phyloP scores from a whole-genome alignment of 2,888 invertebrate species.

The Cryptus viduatorius region DNA sequence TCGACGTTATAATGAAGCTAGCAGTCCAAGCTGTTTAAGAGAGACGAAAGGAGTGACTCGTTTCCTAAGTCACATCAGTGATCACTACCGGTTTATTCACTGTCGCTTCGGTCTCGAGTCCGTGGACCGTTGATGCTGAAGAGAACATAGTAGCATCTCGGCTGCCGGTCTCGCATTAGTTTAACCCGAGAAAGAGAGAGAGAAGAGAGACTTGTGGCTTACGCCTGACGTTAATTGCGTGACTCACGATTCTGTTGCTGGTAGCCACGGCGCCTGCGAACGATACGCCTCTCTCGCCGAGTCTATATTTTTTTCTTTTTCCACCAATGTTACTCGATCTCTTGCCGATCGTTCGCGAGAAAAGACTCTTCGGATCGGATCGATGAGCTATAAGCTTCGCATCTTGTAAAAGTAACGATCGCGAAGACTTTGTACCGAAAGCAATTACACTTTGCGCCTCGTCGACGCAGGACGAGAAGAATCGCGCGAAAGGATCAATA shows the following conservation, averaged over 20 bases:
- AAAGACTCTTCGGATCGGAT: neutral
- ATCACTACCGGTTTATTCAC: conserved; percentile 3
- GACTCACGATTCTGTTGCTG: conserved; percentile 60
- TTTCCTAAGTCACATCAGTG: conserved; percentile 11
- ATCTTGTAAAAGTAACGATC: conserved; percentile 17
- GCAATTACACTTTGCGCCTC: conserved; percentile 25
- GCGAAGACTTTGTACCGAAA: conserved; percentile 22
- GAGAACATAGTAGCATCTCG: conserved; percentile 6
- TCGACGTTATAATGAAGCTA: neutral
- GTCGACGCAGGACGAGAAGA: neutral
- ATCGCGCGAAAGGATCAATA: neutral
- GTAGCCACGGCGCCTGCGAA: neutral
- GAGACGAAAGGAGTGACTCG: neutral
- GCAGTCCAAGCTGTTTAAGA: neutral
- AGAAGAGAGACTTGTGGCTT: conserved; percentile 18
- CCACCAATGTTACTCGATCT: neutral
- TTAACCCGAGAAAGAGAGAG: neutral
- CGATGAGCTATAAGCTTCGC: neutral
- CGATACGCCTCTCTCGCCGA: conserved; percentile 11
- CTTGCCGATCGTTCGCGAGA: neutral
- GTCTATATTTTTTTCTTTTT: conserved; percentile 1
- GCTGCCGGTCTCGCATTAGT: conserved; percentile 31
- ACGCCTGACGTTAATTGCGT: conserved; percentile 66
- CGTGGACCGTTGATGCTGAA: neutral
- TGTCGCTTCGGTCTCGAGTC: neutral